Conservation (phyloP, 1,140 invertebrate species). For the Ceratoteleas bidentatus region DNA sequence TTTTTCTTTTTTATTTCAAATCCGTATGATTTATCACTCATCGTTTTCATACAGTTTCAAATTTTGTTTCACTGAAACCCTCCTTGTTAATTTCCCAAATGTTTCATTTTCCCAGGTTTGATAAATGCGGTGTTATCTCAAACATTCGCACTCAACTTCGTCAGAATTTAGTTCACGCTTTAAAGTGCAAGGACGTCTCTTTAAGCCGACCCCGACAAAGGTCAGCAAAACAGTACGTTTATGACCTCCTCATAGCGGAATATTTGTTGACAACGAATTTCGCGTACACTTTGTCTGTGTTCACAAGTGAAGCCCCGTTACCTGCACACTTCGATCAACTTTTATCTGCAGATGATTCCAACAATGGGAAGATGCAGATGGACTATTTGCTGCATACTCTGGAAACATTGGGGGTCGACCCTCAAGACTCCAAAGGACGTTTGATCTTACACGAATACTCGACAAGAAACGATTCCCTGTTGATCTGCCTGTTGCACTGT, state of each 20-base stretch:
- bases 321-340: conserved; percentile 75
- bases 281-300: conserved; percentile 77
- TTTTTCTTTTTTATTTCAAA: too few species aligned
- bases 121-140: conserved; percentile 78
- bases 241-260: conserved; percentile 78
- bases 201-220: conserved; percentile 67
- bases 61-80: too few species aligned
- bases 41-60: too few species aligned
- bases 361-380: conserved; percentile 71
- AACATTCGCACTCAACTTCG: conserved; percentile 78
- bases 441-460: conserved; percentile 73
- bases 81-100: neutral
- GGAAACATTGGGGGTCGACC: conserved; percentile 77
- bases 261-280: conserved; percentile 79
- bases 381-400: conserved; percentile 76
- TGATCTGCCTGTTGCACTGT: conserved; percentile 75
- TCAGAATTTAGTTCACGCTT: conserved; percentile 76
- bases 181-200: conserved; percentile 73
- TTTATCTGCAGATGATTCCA: conserved; percentile 30
- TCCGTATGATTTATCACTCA: too few species aligned
- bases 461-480: conserved; percentile 69
- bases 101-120: conserved; percentile 73
- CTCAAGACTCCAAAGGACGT: conserved; percentile 68
- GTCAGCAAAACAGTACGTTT: conserved; percentile 78
- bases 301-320: conserved; percentile 78